These are phyloP conservation scores for Drosophila punjabiensis DNA, from an alignment of 1,140 invertebrate genomes.

Conservation along the genomic window DNA sequence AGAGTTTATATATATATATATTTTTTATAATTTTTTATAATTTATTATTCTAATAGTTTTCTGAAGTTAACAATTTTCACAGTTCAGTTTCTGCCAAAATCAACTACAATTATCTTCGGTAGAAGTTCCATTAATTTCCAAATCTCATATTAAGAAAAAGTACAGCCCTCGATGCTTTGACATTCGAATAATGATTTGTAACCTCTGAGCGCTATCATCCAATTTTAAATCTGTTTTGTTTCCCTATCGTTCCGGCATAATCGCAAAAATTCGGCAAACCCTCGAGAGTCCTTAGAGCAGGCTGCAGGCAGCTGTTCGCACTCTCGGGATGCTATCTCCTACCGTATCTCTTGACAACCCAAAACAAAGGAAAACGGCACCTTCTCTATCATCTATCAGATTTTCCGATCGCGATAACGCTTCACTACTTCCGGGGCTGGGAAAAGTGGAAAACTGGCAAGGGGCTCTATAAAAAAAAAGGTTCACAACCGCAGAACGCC, in stretches of 20 bases:
- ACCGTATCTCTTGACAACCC: conserved; percentile 40
- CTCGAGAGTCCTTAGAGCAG: conserved; percentile 22
- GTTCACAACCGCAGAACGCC: conserved; percentile 57
- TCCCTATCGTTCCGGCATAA: conserved; percentile 39
- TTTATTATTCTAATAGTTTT: not conserved
- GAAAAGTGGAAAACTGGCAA: conserved; percentile 4
- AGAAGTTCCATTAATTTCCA: conserved; percentile 7
- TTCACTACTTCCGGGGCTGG: conserved; percentile 65
- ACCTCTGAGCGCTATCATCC: conserved; percentile 54
- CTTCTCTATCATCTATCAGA: conserved; percentile 58
- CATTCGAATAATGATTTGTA: conserved; percentile 56
- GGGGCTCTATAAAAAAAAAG: conserved; percentile 35
- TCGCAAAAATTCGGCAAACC: conserved; percentile 47
- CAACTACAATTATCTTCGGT: not conserved
- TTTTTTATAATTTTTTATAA: not conserved
- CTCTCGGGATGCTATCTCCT: conserved; percentile 39
- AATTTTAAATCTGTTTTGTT: conserved; percentile 47
- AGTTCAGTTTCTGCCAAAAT: not conserved
- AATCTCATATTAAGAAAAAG: not conserved
- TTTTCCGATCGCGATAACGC: conserved; percentile 65
- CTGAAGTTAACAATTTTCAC: not conserved
- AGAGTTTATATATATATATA: not conserved
- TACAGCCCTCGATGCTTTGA: conserved; percentile 44
- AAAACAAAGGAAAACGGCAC: conserved; percentile 59
- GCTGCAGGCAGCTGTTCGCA: conserved; percentile 66